Evolutionary conservation across 1,140 invertebrate species (phyloP).

Genomic region (Vanessa atalanta): DNA sequence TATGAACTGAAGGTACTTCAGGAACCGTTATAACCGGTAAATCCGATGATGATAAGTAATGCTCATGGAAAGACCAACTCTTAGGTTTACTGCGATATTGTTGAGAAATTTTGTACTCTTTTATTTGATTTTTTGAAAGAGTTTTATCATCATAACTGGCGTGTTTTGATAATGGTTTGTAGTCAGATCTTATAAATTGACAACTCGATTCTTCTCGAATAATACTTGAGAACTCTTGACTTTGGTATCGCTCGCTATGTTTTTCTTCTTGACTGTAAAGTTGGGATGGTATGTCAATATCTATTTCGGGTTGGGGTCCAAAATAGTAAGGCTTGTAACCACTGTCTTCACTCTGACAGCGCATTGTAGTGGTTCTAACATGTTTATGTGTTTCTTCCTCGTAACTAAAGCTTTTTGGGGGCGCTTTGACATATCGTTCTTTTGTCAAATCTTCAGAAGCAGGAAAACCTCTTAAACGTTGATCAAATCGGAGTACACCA

Average conservation of each 20-base stretch:
- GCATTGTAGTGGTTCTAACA: slow-evolving; percentile 59
- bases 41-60: slow-evolving; percentile 79
- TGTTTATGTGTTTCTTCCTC: slow-evolving; percentile 73
- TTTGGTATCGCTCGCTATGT: slow-evolving; percentile 83
- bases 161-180: slow-evolving; percentile 82
- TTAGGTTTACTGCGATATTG: slow-evolving; percentile 81
- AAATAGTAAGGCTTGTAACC: slow-evolving; percentile 71
- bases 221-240: slow-evolving; percentile 82
- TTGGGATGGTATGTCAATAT: slow-evolving; percentile 77
- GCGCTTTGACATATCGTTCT: slow-evolving; percentile 78
- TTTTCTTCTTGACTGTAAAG: slow-evolving; percentile 83
- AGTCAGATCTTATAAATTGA: slow-evolving; percentile 72
- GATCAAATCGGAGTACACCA: slow-evolving; percentile 68
- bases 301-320: slow-evolving; percentile 71
- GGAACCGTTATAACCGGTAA: slow-evolving; percentile 71
- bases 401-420: slow-evolving; percentile 79
- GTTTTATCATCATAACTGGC: slow-evolving; percentile 84
- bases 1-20: slow-evolving; percentile 69
- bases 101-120: slow-evolving; percentile 82
- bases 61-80: slow-evolving; percentile 84
- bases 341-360: slow-evolving; percentile 83
- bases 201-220: slow-evolving; percentile 65
- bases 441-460: slow-evolving; percentile 53
- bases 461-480: slow-evolving; percentile 65
- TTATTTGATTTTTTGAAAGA: slow-evolving; percentile 83